Conservation (phyloP, 1,140 invertebrate species). For the Euborellia annulipes region DNA sequence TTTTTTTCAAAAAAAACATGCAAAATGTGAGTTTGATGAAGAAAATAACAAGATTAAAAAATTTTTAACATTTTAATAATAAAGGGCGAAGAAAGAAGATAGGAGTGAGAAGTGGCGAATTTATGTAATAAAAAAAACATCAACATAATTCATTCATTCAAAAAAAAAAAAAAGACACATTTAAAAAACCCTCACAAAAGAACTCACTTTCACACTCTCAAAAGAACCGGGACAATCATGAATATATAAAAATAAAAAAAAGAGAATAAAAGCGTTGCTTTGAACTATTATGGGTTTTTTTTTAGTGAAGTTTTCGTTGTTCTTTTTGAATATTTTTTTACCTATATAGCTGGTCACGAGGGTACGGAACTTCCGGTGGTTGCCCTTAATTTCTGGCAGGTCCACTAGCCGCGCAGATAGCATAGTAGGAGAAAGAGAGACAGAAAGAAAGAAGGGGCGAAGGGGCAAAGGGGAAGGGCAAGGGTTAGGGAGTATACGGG, state of each 20-base stretch:
- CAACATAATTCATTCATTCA: conserved; percentile 4
- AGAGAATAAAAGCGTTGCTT: neutral
- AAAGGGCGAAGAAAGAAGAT: no score
- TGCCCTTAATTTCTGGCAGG: conserved; percentile 91
- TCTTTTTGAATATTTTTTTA: conserved; percentile 32
- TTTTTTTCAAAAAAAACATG: no score
- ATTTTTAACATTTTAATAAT: no score
- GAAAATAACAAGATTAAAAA: no score
- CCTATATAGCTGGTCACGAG: conserved; percentile 95
- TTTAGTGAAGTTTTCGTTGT: neutral
- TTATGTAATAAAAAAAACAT: conserved; percentile 8
- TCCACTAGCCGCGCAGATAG: conserved; percentile 47
- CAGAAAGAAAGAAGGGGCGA: conserved; percentile 13
- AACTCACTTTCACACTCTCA: no score
- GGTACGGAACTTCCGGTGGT: conserved; percentile 94
- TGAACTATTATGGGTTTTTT: no score
- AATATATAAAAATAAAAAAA: conserved; percentile 14
- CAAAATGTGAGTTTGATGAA: no score
- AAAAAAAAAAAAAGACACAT: conserved; percentile 4
- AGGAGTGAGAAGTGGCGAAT: conserved; percentile 6
- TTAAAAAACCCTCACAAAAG: conserved; percentile 9
- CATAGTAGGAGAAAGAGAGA: conserved; percentile 14
- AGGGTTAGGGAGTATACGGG: no score
- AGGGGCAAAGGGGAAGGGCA: no score
- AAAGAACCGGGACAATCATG: neutral